phyloP scores from a whole-genome alignment of 2,797 vertebrate genomes.

The Emydoidea blandingii region DNA sequence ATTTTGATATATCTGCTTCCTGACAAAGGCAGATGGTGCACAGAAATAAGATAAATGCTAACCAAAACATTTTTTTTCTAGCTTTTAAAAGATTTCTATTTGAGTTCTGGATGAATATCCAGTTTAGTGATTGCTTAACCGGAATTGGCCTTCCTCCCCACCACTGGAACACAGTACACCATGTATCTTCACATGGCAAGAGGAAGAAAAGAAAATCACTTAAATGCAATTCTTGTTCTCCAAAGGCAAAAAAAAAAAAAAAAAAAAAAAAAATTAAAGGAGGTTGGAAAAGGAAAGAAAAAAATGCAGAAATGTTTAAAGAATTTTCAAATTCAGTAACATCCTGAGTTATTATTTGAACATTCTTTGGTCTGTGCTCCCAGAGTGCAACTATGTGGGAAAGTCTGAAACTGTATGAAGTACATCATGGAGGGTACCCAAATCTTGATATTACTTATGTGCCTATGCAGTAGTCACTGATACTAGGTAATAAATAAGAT shows the following conservation, averaged over 20 bases:
- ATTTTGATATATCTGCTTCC: conserved; percentile 62
- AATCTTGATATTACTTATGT: background rate
- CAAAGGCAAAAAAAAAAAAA: background rate
- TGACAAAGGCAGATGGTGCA: conserved; percentile 66
- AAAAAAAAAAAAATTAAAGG: background rate
- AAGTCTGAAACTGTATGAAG: background rate
- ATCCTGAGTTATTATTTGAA: background rate
- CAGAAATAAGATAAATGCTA: conserved; percentile 22
- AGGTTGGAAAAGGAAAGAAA: background rate
- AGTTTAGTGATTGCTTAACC: conserved; percentile 14
- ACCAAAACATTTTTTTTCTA: conserved; percentile 44
- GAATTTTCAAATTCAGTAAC: background rate
- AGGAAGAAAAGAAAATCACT: conserved; percentile 27
- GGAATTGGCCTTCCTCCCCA: conserved; percentile 45
- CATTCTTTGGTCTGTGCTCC: background rate
- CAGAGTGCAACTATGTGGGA: background rate
- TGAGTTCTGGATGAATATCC: background rate
- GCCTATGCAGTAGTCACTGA: too few relatives aligned
- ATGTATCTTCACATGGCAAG: conserved; percentile 10
- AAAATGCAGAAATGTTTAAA: background rate
- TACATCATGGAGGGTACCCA: background rate
- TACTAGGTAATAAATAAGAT: background rate
- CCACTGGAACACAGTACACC: conserved; percentile 15
- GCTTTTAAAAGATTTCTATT: conserved; percentile 33
- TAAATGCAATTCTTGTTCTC: background rate